Conservation (phyloP, 2,888 invertebrate species). For the Tillus elongatus region DNA sequence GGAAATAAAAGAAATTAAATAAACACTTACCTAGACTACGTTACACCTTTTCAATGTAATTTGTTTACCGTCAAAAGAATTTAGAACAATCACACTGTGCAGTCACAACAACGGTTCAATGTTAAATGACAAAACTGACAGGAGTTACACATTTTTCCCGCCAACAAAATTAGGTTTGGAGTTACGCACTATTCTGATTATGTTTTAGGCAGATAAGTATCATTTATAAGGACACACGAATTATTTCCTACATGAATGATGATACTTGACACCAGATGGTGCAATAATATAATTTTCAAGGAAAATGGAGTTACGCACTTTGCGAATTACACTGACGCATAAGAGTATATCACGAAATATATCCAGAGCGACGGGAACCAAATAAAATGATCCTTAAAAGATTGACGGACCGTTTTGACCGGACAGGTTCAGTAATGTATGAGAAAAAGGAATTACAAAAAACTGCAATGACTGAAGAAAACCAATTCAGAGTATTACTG, state of each 20-base stretch:
- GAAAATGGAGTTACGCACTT: slow-evolving; percentile 3
- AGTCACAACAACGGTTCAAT: neutral
- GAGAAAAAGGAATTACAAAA: too few relatives aligned
- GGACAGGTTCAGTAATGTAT: too few relatives aligned
- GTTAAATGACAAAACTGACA: neutral
- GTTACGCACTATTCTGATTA: too few relatives aligned
- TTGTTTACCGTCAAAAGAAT: too few relatives aligned
- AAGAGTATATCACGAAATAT: too few relatives aligned
- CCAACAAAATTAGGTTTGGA: neutral
- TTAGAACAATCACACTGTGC: neutral
- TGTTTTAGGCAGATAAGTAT: neutral
- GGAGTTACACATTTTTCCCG: neutral
- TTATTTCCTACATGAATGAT: neutral
- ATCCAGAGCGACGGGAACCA: too few relatives aligned
- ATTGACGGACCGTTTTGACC: too few relatives aligned
- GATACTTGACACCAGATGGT: slow-evolving; percentile 1
- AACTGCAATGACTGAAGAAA: too few relatives aligned
- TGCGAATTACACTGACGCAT: slow-evolving; percentile 1
- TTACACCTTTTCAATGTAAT: neutral
- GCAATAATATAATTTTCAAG: neutral
- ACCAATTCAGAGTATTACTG: too few relatives aligned
- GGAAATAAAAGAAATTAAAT: too few relatives aligned
- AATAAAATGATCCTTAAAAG: too few relatives aligned
- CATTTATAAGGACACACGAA: neutral
- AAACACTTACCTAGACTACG: neutral